A percentile compares a stretch with the other conserved stretches of the same genome.
phyloP scores from a whole-genome alignment of 2,113 vertebrate genomes.

The Ailurus styani region DNA sequence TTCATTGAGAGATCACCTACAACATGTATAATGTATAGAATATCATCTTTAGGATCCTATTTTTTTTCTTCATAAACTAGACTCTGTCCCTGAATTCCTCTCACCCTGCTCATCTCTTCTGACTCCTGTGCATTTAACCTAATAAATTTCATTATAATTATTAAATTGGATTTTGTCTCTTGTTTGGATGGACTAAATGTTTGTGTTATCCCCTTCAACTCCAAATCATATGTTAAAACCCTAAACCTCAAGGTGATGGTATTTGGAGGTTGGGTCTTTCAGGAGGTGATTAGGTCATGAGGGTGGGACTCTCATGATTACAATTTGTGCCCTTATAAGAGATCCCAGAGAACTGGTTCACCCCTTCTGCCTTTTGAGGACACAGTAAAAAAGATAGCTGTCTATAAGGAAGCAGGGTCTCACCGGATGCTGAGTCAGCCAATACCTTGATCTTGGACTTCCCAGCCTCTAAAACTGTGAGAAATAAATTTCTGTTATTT shows the following conservation, averaged over 20 bases:
- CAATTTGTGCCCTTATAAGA: neutral
- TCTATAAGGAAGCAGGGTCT: neutral
- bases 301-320: neutral
- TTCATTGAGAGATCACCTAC: neutral
- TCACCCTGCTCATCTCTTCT: neutral
- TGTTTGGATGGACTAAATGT: neutral
- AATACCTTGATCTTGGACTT: neutral
- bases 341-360: neutral
- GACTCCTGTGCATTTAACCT: neutral
- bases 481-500: neutral
- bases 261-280: neutral
- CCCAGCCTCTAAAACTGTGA: neutral
- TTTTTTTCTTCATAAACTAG: neutral
- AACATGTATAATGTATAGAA: neutral
- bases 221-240: neutral
- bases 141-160: neutral
- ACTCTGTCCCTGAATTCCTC: neutral
- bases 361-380: neutral
- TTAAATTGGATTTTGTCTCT: neutral
- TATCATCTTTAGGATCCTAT: neutral
- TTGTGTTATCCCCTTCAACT: neutral
- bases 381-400: neutral
- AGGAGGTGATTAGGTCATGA: neutral
- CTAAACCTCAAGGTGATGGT: neutral
- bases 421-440: neutral